These are phyloP conservation scores for Notodonta dromedarius DNA, from an alignment of 2,888 invertebrate genomes.

Conservation along the genomic window DNA sequence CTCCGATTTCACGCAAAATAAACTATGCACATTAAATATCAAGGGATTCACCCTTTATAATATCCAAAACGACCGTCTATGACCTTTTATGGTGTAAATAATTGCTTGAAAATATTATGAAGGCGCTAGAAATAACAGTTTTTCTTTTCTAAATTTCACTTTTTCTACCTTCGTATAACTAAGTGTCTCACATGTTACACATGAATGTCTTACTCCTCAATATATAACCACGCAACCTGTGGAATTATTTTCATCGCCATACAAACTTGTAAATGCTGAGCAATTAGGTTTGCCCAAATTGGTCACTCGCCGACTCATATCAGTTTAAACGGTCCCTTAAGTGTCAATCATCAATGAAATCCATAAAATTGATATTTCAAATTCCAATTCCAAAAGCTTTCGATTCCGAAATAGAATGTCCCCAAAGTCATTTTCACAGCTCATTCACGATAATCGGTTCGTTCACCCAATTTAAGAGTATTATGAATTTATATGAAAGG, in stretches of 20 bases:
- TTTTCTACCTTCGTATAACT: too few species aligned
- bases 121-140: background rate
- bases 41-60: background rate
- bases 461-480: background rate
- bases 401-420: background rate
- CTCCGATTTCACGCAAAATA: slow-evolving; percentile 8
- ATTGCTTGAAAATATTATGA: background rate
- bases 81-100: background rate
- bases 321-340: too few species aligned
- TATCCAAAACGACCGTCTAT: slow-evolving; percentile 4
- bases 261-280: too few species aligned
- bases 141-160: too few species aligned
- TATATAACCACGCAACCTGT: too few species aligned
- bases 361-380: too few species aligned
- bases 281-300: too few species aligned
- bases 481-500: background rate
- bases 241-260: too few species aligned
- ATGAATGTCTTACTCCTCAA: too few species aligned
- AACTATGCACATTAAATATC: slow-evolving; percentile 6
- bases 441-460: background rate
- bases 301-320: too few species aligned
- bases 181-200: too few species aligned
- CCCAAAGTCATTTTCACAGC: background rate
- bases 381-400: background rate
- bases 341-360: too few species aligned